These are phyloP conservation scores for Aotus griseimembra DNA, from an alignment of 2,797 vertebrate species.

Conservation along the genomic window DNA sequence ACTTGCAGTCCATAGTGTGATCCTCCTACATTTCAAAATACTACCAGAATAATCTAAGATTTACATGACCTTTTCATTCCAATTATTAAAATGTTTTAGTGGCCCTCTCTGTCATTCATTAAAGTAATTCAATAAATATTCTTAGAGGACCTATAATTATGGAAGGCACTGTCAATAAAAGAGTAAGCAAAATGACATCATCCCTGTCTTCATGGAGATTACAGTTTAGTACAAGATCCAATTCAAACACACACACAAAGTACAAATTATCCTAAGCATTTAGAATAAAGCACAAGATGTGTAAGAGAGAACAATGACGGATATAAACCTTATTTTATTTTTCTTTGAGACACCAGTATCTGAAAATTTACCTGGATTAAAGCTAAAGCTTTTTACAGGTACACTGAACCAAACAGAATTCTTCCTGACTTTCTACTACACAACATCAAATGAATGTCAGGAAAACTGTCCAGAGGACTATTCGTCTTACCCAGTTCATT, in stretches of 20 bases:
- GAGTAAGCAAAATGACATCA: neutral
- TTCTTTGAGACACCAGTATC: neutral
- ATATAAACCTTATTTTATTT: neutral
- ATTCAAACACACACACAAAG: neutral
- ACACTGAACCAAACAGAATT: neutral
- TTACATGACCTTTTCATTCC: neutral
- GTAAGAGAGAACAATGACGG: neutral
- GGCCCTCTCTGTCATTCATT: neutral
- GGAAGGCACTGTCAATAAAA: neutral
- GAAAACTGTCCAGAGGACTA: neutral
- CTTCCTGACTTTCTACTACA: neutral
- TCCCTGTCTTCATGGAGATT: neutral
- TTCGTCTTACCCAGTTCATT: neutral
- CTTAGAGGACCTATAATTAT: neutral
- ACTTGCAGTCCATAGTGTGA: neutral
- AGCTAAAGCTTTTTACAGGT: neutral
- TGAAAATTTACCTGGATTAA: constrained; percentile 1
- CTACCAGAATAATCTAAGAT: neutral
- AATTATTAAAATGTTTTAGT: neutral
- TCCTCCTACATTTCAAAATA: neutral
- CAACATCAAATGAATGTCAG: neutral
- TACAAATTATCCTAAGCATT: neutral
- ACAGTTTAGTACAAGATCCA: neutral
- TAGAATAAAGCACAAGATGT: neutral
- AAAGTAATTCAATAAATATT: neutral